These are phyloP conservation scores for Scaptomyza graminum DNA, from an alignment of 1,140 invertebrate genomes.

Conservation along the genomic window DNA sequence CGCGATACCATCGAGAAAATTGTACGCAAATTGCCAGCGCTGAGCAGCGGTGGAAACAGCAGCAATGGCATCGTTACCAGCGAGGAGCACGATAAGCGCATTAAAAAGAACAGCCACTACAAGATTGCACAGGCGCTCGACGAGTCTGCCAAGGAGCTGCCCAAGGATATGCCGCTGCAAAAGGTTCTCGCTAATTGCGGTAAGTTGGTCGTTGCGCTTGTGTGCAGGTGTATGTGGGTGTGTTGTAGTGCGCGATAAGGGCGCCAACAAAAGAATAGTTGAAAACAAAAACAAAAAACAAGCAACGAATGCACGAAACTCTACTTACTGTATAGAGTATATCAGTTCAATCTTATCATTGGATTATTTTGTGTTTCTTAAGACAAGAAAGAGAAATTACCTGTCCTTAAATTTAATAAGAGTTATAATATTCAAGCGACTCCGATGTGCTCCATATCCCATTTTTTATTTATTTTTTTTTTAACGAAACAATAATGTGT, in stretches of 20 bases:
- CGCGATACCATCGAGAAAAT: conserved; percentile 89
- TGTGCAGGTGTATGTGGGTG: conserved; percentile 18
- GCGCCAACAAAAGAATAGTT: not conserved
- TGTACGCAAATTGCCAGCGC: conserved; percentile 87
- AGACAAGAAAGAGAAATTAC: not conserved
- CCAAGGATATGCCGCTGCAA: conserved; percentile 85
- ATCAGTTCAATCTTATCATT: too few species aligned
- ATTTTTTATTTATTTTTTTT: too few species aligned
- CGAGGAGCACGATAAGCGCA: conserved; percentile 90
- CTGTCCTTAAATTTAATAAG: not conserved
- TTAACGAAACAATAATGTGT: not conserved
- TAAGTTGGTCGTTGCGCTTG: conserved; percentile 67
- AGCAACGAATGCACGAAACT: too few species aligned
- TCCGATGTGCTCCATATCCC: not conserved
- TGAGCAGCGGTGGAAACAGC: conserved; percentile 58
- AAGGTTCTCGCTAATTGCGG: conserved; percentile 86
- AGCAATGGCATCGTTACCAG: conserved; percentile 80
- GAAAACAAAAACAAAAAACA: conserved; percentile 2
- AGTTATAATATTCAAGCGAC: not conserved
- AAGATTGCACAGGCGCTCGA: conserved; percentile 85
- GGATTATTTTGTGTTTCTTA: conserved; percentile 5
- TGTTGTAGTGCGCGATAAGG: conserved; percentile 29
- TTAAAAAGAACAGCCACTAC: conserved; percentile 86
- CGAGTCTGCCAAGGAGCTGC: conserved; percentile 86
- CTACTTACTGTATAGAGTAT: too few species aligned